These are phyloP conservation scores for Hypotaenidia philippensis DNA, from an alignment of 2,797 vertebrate genomes.

Conservation along the genomic window DNA sequence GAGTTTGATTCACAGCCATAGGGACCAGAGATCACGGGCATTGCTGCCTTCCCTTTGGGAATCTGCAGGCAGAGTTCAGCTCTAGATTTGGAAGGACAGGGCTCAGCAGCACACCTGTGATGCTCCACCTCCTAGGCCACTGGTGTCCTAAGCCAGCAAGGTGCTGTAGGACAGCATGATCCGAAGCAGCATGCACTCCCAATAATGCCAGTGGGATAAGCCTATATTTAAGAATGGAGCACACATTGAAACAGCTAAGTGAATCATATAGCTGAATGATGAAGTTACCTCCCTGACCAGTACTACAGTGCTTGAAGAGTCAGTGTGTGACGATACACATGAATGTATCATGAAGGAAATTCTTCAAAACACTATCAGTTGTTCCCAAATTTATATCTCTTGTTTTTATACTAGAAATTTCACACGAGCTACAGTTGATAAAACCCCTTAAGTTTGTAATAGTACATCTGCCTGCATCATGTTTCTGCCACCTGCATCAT, in stretches of 20 bases:
- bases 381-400: background rate
- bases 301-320: background rate
- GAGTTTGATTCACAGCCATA: background rate
- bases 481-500: background rate
- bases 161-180: background rate
- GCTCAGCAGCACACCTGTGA: background rate
- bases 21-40: background rate
- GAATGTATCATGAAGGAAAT: background rate
- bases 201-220: background rate
- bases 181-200: background rate
- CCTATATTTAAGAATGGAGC: background rate
- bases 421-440: background rate
- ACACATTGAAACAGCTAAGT: background rate
- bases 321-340: background rate
- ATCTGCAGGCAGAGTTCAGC: background rate
- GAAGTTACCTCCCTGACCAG: background rate
- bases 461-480: rapidly evolving
- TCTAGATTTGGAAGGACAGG: background rate
- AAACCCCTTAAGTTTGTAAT: background rate
- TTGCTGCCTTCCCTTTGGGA: background rate
- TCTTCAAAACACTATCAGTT: background rate
- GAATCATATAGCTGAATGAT: background rate
- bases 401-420: background rate
- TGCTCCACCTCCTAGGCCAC: too few relatives aligned
- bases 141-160: background rate